These are phyloP conservation scores for Trinectes maculatus DNA, from an alignment of 2,113 vertebrate genomes.

Conservation along the genomic window DNA sequence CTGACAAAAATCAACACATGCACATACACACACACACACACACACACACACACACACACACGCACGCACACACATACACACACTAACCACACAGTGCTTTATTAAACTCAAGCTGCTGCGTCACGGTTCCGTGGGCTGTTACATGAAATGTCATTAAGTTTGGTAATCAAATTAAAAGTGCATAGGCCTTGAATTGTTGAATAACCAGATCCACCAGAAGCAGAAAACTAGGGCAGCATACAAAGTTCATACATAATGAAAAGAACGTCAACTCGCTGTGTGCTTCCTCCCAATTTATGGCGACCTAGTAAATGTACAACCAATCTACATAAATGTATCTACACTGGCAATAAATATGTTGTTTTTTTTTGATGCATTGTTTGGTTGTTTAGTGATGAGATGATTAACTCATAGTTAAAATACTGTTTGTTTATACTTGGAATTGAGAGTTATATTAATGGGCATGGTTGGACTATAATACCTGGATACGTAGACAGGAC, in stretches of 20 bases:
- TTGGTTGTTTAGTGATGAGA: no score
- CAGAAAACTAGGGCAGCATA: slow-evolving; percentile 27
- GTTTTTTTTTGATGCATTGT: not conserved
- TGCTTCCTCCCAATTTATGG: slow-evolving; percentile 4
- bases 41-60: no score
- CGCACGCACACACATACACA: no score
- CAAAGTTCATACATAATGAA: slow-evolving; percentile 15
- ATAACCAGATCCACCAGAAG: not conserved
- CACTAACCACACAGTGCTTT: not conserved
- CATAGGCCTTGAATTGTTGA: not conserved
- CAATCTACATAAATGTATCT: not conserved
- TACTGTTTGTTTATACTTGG: not conserved
- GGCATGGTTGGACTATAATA: not conserved
- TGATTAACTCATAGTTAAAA: not conserved
- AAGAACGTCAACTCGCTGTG: slow-evolving; percentile 2
- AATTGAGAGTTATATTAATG: not conserved
- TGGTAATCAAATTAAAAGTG: not conserved
- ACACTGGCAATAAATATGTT: not conserved
- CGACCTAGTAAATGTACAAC: not conserved
- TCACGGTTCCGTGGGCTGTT: not conserved
- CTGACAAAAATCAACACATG: no score
- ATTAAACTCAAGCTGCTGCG: not conserved
- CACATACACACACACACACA: no score
- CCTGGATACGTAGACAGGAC: not conserved
- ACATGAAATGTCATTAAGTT: not conserved